A percentile compares a stretch with the other conserved stretches of the same genome.
phyloP scores from a whole-genome alignment of 1,140 invertebrate genomes.

The Danaus plexippus region DNA sequence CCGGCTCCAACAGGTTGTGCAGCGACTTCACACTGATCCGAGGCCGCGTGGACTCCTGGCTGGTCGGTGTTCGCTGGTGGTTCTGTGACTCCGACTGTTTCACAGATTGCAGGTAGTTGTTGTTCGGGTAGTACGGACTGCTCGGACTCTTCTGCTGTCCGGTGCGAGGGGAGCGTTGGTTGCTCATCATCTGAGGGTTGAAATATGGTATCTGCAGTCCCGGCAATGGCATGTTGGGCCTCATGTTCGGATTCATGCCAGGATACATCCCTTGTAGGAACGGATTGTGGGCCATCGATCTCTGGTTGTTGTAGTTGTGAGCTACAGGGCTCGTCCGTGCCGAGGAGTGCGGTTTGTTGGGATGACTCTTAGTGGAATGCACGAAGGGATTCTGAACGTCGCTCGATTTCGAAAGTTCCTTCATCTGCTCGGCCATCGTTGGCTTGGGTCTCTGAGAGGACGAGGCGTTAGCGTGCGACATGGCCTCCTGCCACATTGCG shows the following conservation, averaged over 20 bases:
- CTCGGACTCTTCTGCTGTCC: constrained; percentile 58
- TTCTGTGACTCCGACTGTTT: constrained; percentile 46
- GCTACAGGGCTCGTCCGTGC: constrained; percentile 66
- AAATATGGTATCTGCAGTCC: constrained; percentile 67
- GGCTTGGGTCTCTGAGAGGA: constrained; percentile 49
- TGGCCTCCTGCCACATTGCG: constrained; percentile 78
- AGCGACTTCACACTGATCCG: constrained; percentile 75
- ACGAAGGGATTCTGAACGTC: constrained; percentile 64
- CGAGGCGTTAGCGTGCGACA: constrained; percentile 69
- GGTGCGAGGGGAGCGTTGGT: constrained; percentile 50
- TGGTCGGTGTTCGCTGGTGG: constrained; percentile 35
- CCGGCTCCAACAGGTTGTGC: constrained; percentile 72
- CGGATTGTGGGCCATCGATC: constrained; percentile 45
- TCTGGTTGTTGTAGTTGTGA: constrained; percentile 54
- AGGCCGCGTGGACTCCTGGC: constrained; percentile 66
- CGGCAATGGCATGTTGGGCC: constrained; percentile 53
- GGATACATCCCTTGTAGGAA: constrained; percentile 58
- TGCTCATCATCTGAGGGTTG: constrained; percentile 53
- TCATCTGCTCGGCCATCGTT: constrained; percentile 46
- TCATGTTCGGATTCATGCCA: constrained; percentile 47
- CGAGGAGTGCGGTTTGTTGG: constrained; percentile 52
- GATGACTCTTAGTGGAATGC: constrained; percentile 61
- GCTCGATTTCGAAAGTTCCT: constrained; percentile 50
- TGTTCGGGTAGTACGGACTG: constrained; percentile 61
- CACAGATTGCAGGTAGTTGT: constrained; percentile 57